These are phyloP conservation scores for Pheucticus melanocephalus DNA, from an alignment of 2,113 vertebrate genomes.

Conservation along the genomic window DNA sequence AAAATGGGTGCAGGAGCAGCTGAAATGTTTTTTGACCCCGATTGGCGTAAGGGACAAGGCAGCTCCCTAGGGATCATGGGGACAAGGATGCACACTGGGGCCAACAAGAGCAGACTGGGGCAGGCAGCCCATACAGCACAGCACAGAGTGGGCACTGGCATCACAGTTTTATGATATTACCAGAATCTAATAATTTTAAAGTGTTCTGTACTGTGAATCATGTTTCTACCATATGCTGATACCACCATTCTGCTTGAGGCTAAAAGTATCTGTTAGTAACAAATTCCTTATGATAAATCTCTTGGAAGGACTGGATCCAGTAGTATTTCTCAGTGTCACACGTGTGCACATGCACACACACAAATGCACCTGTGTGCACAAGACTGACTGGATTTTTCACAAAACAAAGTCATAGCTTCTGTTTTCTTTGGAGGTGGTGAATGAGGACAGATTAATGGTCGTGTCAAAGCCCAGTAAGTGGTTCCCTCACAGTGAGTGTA, in stretches of 20 bases:
- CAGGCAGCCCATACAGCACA: not conserved
- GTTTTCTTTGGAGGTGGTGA: not conserved
- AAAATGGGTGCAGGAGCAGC: not conserved
- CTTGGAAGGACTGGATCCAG: not conserved
- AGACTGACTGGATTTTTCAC: not conserved
- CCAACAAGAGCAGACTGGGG: not conserved
- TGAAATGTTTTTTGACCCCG: not conserved
- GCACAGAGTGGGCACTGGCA: not conserved
- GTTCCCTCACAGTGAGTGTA: not conserved
- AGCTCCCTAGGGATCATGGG: fast-evolving
- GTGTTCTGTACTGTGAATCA: not conserved
- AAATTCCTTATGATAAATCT: not conserved
- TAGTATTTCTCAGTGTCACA: not conserved
- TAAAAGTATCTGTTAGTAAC: not conserved
- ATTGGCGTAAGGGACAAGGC: fast-evolving
- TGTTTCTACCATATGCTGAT: not conserved
- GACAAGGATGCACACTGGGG: not conserved
- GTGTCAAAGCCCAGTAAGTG: not conserved
- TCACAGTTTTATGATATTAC: not conserved
- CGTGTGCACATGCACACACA: fast-evolving
- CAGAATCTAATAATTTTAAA: not conserved
- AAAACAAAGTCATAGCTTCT: not conserved
- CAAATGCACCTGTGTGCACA: not conserved
- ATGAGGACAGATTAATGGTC: not conserved
- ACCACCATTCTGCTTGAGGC: not conserved